Evolutionary conservation across 2,888 invertebrate genomes (phyloP), one percentile per base, ranked within the genome.

Genomic region (Eueremaeus valkanovi): DNA sequence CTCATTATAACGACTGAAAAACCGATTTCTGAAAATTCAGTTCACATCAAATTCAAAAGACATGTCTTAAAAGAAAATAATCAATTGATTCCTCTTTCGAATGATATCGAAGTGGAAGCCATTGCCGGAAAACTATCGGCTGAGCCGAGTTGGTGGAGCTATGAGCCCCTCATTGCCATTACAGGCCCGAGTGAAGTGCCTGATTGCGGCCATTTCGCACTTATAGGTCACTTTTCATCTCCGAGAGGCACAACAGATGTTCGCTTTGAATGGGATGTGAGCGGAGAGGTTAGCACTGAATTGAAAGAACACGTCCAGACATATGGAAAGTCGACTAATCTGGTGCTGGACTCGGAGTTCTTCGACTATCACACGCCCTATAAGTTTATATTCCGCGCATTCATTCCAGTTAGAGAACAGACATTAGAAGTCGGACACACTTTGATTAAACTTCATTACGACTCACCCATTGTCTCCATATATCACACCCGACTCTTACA

Each of bases 151-250:
- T 78, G 76, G 74, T 76, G 73, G 72, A 75, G 58, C 29, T 78
- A 78, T 77, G 70, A 77, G 21, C 77, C 77, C 9, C 68, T 49
- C 21, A 58, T 77, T 13, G 74, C 72, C 18, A 76, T 79, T 1
- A 78, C 77, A 58, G 79, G 79, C 24, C 78, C 79, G 11, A 73
- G 73, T 55, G 78, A 78, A 72, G 51, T 78, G 11, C 77, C 79
- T 18, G 33, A 74, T 13, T 79, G 79, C 76, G 79, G 79, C 1
- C 16, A 70, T 0, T 79, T 79, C 73, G 75, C 78, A 13, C 73
- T 79, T 27, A 73, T 77, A 21, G 79, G 78, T 0, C 79, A 79
- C 73, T 79, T 78, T 58, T 77, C 77, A 27, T 79, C 79, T 13
- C 79, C 79, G 13, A 77, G 77, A 42, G 79, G 79, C 45, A 77